These are phyloP conservation scores for Oscheius sp. DNA, from an alignment of 2,888 invertebrate species.

Conservation along the genomic window DNA sequence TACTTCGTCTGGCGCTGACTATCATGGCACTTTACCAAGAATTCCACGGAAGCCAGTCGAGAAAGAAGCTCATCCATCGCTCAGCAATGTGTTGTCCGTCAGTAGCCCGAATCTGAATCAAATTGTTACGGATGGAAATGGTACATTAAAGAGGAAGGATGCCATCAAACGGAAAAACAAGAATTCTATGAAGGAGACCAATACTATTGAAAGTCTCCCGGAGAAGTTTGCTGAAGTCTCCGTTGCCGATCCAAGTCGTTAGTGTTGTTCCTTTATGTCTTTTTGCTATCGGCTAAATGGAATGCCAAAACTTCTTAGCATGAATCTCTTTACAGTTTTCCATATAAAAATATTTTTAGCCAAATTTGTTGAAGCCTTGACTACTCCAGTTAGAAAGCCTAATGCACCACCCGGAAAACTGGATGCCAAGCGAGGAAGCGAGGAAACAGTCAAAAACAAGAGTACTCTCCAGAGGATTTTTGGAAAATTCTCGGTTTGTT, in stretches of 20 bases:
- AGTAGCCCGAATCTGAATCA: slow-evolving; percentile 45
- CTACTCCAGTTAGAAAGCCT: slow-evolving; percentile 7
- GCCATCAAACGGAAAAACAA: slow-evolving; percentile 25
- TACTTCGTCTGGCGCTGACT: not conserved
- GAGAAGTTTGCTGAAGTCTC: slow-evolving; percentile 11
- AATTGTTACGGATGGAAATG: not conserved
- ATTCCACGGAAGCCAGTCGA: slow-evolving; percentile 7
- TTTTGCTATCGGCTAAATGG: too few relatives aligned
- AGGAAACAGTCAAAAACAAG: not conserved
- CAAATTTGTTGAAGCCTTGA: not conserved
- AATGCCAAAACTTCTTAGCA: not conserved
- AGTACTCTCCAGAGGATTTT: not conserved
- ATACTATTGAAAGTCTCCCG: not conserved
- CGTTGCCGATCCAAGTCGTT: slow-evolving; percentile 18
- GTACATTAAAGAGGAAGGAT: slow-evolving; percentile 23
- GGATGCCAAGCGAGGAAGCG: not conserved
- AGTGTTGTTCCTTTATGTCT: slow-evolving; percentile 1
- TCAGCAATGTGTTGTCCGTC: slow-evolving; percentile 31
- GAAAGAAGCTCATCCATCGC: not conserved
- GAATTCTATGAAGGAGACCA: not conserved
- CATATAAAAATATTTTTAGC: slow-evolving; percentile 4
- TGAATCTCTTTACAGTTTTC: not conserved
- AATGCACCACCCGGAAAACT: not conserved
- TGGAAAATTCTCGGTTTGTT: not conserved
- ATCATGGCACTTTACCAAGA: slow-evolving; percentile 14